Percentiles rank a stretch among this genome's conserved stretches.
These are phyloP conservation scores for Teinopalpus imperialis DNA, from an alignment of 2,888 invertebrate species.

Conservation along the genomic window DNA sequence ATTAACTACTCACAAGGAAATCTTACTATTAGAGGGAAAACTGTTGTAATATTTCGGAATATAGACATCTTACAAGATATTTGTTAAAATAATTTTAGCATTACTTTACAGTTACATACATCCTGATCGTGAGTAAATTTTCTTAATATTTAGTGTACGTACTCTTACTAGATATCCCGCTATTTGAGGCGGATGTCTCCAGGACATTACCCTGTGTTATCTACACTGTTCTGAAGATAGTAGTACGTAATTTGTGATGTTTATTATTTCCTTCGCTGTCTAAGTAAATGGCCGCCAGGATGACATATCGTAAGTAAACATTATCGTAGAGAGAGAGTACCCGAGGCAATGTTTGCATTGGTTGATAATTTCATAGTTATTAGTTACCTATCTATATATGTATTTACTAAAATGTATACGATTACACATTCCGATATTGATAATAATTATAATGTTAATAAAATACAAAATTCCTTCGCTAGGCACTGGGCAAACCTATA, in stretches of 20 bases:
- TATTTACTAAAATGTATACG: too few relatives aligned
- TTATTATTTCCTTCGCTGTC: conserved; percentile 47
- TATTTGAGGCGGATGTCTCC: conserved; percentile 41
- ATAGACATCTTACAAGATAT: too few relatives aligned
- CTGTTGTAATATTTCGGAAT: too few relatives aligned
- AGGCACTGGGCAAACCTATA: too few relatives aligned
- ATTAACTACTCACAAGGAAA: too few relatives aligned
- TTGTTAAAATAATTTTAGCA: too few relatives aligned
- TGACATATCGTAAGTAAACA: conserved; percentile 34
- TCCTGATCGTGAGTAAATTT: too few relatives aligned
- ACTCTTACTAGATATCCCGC: conserved; percentile 10
- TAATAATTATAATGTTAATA: too few relatives aligned
- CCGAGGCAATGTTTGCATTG: conserved; percentile 12
- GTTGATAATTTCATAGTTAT: conserved; percentile 17
- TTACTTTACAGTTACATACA: too few relatives aligned
- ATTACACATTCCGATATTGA: too few relatives aligned
- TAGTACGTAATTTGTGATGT: conserved; percentile 46
- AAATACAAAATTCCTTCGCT: too few relatives aligned
- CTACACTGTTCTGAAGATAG: conserved; percentile 47
- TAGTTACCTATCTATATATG: conserved; percentile 5
- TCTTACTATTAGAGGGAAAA: too few relatives aligned
- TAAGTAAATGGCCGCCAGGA: conserved; percentile 45
- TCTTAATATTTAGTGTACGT: background rate
- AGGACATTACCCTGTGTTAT: conserved; percentile 61
- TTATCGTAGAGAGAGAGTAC: conserved; percentile 23